Conservation (phyloP, 2,113 vertebrate species). For the Crotalus viridis region DNA sequence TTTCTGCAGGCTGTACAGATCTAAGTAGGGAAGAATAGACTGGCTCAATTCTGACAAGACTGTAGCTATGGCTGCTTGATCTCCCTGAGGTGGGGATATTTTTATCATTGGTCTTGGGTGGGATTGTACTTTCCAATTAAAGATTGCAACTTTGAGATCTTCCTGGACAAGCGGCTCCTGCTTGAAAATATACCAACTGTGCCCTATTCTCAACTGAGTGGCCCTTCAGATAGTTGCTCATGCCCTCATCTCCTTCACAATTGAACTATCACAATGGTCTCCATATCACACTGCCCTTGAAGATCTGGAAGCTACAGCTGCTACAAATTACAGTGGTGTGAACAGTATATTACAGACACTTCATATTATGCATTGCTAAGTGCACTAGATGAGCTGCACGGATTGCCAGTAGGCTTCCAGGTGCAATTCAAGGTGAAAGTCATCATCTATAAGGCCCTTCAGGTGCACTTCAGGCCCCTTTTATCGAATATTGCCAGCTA, state of each 20-base stretch:
- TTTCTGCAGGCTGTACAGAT: not conserved
- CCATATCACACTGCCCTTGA: not conserved
- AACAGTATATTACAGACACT: not conserved
- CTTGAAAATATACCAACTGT: not conserved
- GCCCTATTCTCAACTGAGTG: not conserved
- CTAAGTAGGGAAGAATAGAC: not conserved
- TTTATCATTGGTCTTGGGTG: not conserved
- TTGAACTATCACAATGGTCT: not conserved
- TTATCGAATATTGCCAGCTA: not conserved
- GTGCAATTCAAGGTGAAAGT: not conserved
- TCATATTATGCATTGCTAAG: not conserved
- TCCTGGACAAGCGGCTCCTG: not conserved
- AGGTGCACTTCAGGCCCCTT: not conserved
- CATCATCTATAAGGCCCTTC: not conserved
- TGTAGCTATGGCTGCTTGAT: not conserved
- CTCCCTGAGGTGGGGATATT: not conserved
- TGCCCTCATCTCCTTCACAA: not conserved
- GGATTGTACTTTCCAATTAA: not conserved
- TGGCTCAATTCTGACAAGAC: not conserved
- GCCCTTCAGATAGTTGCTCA: not conserved
- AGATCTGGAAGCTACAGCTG: not conserved
- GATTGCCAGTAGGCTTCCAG: not conserved
- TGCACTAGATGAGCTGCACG: not conserved
- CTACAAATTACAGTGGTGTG: not conserved
- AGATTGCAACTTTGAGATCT: not conserved